A percentile compares a stretch with the other conserved stretches of the same genome.
phyloP scores from a whole-genome alignment of 2,888 invertebrate species.

The Acrobasis consociella region DNA sequence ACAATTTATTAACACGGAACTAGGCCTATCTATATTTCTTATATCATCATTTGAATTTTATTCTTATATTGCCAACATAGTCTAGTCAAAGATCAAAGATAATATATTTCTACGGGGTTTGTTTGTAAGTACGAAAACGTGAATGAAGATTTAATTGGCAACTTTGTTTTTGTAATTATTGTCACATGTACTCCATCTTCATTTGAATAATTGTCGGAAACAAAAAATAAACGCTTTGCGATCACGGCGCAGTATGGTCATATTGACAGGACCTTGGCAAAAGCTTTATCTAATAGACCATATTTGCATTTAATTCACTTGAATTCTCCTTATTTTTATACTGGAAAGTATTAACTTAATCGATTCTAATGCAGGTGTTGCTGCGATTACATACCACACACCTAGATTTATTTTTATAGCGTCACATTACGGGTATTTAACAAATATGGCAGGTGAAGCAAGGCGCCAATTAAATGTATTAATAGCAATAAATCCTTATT shows the following conservation, averaged over 20 bases:
- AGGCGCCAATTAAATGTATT: constrained; percentile 59
- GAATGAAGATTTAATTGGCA: neutral
- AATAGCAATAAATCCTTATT: constrained; percentile 57
- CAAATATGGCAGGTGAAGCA: constrained; percentile 55
- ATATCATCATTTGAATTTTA: too few relatives aligned
- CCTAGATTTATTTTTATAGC: constrained; percentile 28
- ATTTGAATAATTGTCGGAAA: constrained; percentile 10
- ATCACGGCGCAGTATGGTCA: constrained; percentile 3
- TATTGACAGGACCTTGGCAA: constrained; percentile 11
- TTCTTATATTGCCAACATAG: too few relatives aligned
- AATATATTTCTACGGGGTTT: too few relatives aligned
- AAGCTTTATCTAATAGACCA: constrained; percentile 18
- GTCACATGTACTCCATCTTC: neutral
- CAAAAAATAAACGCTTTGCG: constrained; percentile 6
- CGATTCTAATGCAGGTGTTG: constrained; percentile 11
- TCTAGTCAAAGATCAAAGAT: too few relatives aligned
- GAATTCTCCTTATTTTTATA: constrained; percentile 16
- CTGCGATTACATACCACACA: constrained; percentile 17
- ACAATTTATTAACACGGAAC: too few relatives aligned
- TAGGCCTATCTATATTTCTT: too few relatives aligned
- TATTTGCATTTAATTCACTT: constrained; percentile 15
- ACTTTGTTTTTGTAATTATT: neutral
- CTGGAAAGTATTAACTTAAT: constrained; percentile 17
- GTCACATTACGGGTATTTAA: constrained; percentile 31
- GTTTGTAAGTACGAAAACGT: too few relatives aligned